These are phyloP conservation scores for Misgurnus mizolepis DNA, from an alignment of 2,113 vertebrate species.

Conservation along the genomic window DNA sequence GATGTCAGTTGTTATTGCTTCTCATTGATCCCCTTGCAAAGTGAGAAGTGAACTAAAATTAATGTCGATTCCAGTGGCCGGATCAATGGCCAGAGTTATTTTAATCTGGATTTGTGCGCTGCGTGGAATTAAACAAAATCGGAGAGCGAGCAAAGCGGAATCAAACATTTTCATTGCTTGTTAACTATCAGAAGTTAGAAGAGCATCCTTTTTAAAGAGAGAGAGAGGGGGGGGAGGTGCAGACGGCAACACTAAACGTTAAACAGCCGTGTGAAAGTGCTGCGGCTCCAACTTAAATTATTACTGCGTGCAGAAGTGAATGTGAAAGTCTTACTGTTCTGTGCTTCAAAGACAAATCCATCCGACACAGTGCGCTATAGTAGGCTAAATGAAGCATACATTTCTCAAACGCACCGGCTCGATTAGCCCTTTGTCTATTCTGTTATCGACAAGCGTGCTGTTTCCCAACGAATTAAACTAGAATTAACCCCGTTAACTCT, in stretches of 20 bases:
- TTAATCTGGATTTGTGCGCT: slow-evolving; percentile 89
- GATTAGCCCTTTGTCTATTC: slow-evolving; percentile 76
- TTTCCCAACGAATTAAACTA: slow-evolving; percentile 69
- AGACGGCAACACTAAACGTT: slow-evolving; percentile 7
- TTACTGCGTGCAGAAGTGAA: not conserved
- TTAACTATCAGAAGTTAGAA: slow-evolving; percentile 44
- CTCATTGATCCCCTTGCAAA: slow-evolving; percentile 96
- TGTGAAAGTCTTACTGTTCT: slow-evolving; percentile 20
- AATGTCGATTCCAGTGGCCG: slow-evolving; percentile 94
- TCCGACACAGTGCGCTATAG: slow-evolving; percentile 79
- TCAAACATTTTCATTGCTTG: slow-evolving; percentile 74
- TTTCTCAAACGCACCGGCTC: slow-evolving; percentile 86
- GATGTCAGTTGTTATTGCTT: slow-evolving; percentile 97
- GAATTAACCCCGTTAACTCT: slow-evolving; percentile 48
- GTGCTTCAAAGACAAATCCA: slow-evolving; percentile 77
- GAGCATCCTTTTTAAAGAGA: slow-evolving; percentile 21
- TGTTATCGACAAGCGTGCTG: slow-evolving; percentile 70
- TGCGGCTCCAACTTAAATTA: slow-evolving; percentile 35
- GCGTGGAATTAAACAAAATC: slow-evolving; percentile 85
- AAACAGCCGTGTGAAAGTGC: slow-evolving; percentile 3
- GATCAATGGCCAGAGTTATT: slow-evolving; percentile 95
- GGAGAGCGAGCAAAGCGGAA: slow-evolving; percentile 79
- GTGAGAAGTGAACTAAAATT: slow-evolving; percentile 98
- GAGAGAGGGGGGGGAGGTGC: not conserved
- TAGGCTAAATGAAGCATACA: slow-evolving; percentile 86